Evolutionary conservation across 1,140 invertebrate species (phyloP).

Genomic region (Nylanderia fulva): DNA sequence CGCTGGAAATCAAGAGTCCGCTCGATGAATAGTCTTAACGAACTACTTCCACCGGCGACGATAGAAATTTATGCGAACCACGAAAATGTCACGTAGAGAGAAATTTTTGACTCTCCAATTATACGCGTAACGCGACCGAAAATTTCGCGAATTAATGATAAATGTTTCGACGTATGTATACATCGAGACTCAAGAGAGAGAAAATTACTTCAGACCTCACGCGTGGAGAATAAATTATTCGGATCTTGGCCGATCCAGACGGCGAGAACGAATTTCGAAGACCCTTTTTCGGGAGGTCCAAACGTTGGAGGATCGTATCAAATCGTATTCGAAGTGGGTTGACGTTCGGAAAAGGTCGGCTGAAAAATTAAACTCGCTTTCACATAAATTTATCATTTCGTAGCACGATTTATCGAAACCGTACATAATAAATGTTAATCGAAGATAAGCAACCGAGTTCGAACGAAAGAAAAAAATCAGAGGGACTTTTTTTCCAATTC

Average conservation of each 20-base stretch:
- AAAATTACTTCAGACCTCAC: constrained; percentile 43
- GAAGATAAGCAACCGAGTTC: constrained; percentile 48
- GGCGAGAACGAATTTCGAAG: constrained; percentile 43
- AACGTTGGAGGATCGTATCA: constrained; percentile 45
- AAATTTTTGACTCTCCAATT: constrained; percentile 16
- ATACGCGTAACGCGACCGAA: constrained; percentile 4
- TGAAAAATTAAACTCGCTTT: constrained; percentile 78
- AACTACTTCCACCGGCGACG: constrained; percentile 8
- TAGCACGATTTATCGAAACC: constrained; percentile 79
- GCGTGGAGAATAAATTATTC: constrained; percentile 50
- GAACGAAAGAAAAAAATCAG: constrained; percentile 51
- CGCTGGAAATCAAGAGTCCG: constrained; percentile 42
- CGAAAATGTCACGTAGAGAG: neutral
- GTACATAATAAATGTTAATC: constrained; percentile 80
- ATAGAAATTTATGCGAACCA: constrained; percentile 11
- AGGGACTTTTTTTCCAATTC: neutral
- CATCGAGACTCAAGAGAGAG: constrained; percentile 24
- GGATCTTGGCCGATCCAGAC: neutral
- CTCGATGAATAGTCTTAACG: constrained; percentile 51
- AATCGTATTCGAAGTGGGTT: constrained; percentile 48
- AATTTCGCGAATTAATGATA: constrained; percentile 12
- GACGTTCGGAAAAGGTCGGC: constrained; percentile 64
- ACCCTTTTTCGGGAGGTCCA: constrained; percentile 30
- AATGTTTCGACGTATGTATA: constrained; percentile 21
- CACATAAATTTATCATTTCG: constrained; percentile 79